Base-by-base conservation (phyloP, 2,113 vertebrate species). In the Engraulis encrasicolus region DNA sequence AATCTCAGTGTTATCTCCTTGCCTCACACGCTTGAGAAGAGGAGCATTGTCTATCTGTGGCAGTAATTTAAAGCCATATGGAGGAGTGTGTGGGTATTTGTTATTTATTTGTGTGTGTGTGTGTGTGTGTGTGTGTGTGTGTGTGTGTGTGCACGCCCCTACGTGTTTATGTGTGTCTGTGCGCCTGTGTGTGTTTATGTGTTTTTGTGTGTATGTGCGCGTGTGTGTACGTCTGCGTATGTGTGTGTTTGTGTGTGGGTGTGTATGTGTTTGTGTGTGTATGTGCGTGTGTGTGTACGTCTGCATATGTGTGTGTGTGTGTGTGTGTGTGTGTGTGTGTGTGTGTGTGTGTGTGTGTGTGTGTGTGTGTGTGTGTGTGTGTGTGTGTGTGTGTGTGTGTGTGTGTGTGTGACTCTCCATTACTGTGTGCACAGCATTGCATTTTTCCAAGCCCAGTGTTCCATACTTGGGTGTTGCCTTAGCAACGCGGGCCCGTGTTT, bases 401-500 rank as follows among this genome's bases (percentile, higher is more conserved):
- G 61, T 66, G 58, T 31, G 6, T 12, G 58, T 50, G 66, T 66
- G 81, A 61, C 38, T 81, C 54, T 52, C 79, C 34, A 48, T 85
- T 48, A 80, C 81, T 79, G 83, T 23, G 31, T 38, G 40, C 74
- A 37, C 82, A 80, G 66, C 82, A 74, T 18, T 36, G 58, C 40
- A 15, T 50, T 88, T 82, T 79, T 84, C 78, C 17, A 52, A 38
- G 74, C 45, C 40, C 54, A 66, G 77, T 40, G 78, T 85, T 89
- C 85, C 85, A 82, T 86, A 86, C 31, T 18, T 82, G 38, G 82
- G 52, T 37, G 89, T 92, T 84, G 81, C 88, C 89, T 36, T 92
- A 83, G 90, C 83, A 91, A 92, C 89, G 58, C 38, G 52, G 81
- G n/a, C n/a, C 74, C 61, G 66, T 84, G 50, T 90, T 91, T 91